Conservation (phyloP, 2,888 invertebrate species). For the Galerucella nymphaeae region DNA sequence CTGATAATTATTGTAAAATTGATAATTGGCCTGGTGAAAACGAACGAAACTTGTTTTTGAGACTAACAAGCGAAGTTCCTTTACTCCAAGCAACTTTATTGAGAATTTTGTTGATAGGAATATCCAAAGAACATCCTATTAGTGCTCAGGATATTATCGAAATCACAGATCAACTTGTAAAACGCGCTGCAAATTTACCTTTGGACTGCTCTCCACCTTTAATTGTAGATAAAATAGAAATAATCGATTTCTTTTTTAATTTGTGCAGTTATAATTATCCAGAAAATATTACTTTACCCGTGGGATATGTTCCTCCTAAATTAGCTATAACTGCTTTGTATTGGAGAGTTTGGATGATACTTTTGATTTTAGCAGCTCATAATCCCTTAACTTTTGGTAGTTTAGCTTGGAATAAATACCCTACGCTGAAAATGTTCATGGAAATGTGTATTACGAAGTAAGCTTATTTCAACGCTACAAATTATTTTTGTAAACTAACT, state of each 20-base stretch:
- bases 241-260: conserved; percentile 91
- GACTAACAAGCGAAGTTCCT: conserved; percentile 89
- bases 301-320: conserved; percentile 84
- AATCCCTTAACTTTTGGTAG: conserved; percentile 90
- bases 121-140: conserved; percentile 79
- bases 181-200: conserved; percentile 84
- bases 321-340: conserved; percentile 92
- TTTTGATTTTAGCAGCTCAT: conserved; percentile 90
- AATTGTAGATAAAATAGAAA: conserved; percentile 82
- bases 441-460: conserved; percentile 97
- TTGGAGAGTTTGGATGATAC: conserved; percentile 94
- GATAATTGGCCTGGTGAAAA: conserved; percentile 73
- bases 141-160: conserved; percentile 87
- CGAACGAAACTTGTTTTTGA: conserved; percentile 47
- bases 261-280: conserved; percentile 92
- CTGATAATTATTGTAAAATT: conserved; percentile 83
- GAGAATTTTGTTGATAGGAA: conserved; percentile 83
- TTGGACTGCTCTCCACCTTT: conserved; percentile 78
- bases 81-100: conserved; percentile 86
- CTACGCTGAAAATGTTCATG: conserved; percentile 89
- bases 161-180: conserved; percentile 84
- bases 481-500: no score
- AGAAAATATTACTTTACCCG: conserved; percentile 89
- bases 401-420: conserved; percentile 89
- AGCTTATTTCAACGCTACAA: conserved; percentile 50